A percentile compares a stretch with the other conserved stretches of the same genome.
Conservation (phyloP, 30 jellyfish, hydroid and myxozoan genomes). For the Phacellophora camtschatica region DNA sequence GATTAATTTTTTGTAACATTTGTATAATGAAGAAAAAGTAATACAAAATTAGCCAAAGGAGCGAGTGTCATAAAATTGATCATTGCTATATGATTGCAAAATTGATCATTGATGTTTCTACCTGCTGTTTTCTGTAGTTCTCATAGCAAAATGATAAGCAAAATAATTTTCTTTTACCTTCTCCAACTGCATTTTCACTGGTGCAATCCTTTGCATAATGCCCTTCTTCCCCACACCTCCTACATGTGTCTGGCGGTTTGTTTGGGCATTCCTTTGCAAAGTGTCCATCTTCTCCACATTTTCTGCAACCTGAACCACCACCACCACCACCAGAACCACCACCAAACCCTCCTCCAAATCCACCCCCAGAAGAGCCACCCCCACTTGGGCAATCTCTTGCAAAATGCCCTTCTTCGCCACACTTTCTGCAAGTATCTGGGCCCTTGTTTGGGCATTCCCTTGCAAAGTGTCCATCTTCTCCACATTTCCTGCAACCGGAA, state of each 20-base stretch:
- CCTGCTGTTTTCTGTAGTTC: too few species aligned
- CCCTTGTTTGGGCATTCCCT: constrained; percentile 51
- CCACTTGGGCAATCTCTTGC: constrained; percentile 75
- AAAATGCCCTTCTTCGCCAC: constrained; percentile 86
- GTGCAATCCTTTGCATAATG: constrained; percentile 90
- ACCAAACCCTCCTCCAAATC: too few species aligned
- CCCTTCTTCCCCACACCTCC: constrained; percentile 89
- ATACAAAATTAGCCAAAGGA: too few species aligned
- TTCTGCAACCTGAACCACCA: constrained; percentile 66
- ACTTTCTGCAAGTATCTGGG: constrained; percentile 20
- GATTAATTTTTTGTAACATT: too few species aligned
- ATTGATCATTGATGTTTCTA: too few species aligned
- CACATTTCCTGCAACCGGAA: constrained; percentile 54
- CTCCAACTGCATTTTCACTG: constrained; percentile 4
- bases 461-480: constrained; percentile 75
- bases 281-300: constrained; percentile 97
- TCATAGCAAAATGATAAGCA: not conserved
- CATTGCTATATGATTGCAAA: too few species aligned
- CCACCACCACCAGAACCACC: constrained; percentile 11
- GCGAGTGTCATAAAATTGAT: too few species aligned
- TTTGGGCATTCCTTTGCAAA: constrained; percentile 91
- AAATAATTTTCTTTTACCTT: not conserved
- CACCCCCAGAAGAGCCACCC: constrained; percentile 34
- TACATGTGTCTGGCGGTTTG: constrained; percentile 58
- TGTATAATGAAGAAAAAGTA: too few species aligned